Conservation (phyloP, 2,888 invertebrate species). For the Scelioninae gen. 2 region DNA sequence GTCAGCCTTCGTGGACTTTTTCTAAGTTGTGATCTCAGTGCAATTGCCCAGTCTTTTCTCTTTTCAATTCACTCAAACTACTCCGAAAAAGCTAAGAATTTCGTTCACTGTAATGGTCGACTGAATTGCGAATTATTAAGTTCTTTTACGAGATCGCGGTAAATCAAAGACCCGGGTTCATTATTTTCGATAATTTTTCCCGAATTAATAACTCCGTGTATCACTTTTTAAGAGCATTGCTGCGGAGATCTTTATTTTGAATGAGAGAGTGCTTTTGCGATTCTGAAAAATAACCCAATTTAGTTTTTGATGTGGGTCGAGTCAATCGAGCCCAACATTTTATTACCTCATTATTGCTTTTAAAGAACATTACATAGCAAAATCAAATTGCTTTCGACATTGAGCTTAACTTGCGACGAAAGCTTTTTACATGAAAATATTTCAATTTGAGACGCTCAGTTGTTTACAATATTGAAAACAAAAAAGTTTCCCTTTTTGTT, state of each 20-base stretch:
- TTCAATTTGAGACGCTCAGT: constrained; percentile 25
- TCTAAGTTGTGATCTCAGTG: no score
- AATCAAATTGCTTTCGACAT: constrained; percentile 27
- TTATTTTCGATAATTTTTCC: constrained; percentile 11
- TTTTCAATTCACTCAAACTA: no score
- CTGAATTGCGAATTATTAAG: no score
- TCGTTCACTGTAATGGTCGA: no score
- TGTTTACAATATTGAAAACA: no score
- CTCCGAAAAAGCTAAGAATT: no score
- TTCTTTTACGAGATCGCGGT: background rate
- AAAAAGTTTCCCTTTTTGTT: no score
- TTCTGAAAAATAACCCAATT: constrained; percentile 36
- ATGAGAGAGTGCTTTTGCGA: no score
- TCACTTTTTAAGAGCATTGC: constrained; percentile 1
- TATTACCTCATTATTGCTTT: no score
- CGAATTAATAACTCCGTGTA: background rate
- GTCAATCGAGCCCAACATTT: constrained; percentile 39
- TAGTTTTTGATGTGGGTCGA: constrained; percentile 25
- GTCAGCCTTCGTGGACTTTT: no score
- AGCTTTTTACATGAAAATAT: constrained; percentile 30
- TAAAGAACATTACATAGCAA: constrained; percentile 29
- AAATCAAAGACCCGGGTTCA: background rate
- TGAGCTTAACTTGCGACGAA: constrained; percentile 22
- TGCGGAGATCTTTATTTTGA: background rate
- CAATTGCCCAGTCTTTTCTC: no score